Conservation (phyloP, 2,888 invertebrate species). For the Mongoloraphidia duomilia region DNA sequence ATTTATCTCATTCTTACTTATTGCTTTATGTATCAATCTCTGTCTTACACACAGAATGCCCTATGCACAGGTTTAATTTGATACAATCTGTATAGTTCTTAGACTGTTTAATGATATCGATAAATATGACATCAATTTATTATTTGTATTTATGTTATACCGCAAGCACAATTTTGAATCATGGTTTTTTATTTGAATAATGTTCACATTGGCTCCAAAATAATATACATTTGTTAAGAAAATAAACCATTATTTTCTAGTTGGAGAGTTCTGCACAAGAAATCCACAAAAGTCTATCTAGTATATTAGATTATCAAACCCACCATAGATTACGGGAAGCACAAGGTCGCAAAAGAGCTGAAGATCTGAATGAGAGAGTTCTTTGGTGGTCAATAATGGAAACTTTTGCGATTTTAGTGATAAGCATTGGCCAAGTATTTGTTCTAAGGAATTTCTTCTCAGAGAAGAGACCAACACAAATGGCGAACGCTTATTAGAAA, state of each 20-base stretch:
- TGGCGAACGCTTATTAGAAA: neutral
- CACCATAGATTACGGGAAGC: conserved; percentile 92
- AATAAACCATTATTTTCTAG: conserved; percentile 34
- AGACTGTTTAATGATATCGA: no score
- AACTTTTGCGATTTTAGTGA: conserved; percentile 67
- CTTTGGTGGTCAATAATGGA: conserved; percentile 87
- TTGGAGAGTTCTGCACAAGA: conserved; percentile 85
- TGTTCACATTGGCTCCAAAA: no score
- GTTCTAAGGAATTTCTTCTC: conserved; percentile 85
- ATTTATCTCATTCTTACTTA: no score
- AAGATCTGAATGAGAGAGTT: conserved; percentile 90
- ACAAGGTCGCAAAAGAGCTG: conserved; percentile 88
- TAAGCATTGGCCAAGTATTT: conserved; percentile 83
- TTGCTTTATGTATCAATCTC: no score
- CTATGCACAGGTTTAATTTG: no score
- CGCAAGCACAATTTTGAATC: neutral
- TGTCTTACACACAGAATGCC: no score
- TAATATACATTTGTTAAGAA: neutral
- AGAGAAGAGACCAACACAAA: conserved; percentile 42
- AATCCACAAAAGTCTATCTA: conserved; percentile 78
- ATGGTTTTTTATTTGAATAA: no score
- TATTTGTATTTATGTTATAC: conserved; percentile 5
- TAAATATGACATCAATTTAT: neutral
- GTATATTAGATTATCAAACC: conserved; percentile 89
- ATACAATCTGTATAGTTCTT: no score